Conservation (phyloP, 1,140 invertebrate genomes). For the Drosophila takahashii region DNA sequence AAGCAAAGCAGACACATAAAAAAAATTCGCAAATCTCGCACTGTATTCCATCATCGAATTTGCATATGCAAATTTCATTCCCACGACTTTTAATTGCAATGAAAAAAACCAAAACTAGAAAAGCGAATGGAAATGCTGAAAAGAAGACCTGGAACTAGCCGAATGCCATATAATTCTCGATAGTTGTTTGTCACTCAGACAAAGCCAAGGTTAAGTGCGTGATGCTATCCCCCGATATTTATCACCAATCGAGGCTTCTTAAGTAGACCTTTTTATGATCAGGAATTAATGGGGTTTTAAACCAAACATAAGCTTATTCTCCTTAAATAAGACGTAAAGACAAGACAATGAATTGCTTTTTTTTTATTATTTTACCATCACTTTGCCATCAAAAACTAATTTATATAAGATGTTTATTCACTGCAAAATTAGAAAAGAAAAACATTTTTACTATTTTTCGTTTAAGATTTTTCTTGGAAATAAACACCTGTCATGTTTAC, state of each 20-base stretch:
- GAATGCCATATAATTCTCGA: conserved; percentile 50
- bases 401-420: neutral
- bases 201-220: conserved; percentile 23
- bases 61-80: conserved; percentile 78
- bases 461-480: neutral
- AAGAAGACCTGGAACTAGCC: conserved; percentile 53
- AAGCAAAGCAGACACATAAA: conserved; percentile 22
- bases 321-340: neutral
- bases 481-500: conserved; percentile 1
- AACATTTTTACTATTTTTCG: neutral
- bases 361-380: neutral
- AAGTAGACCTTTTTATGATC: neutral
- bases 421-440: neutral
- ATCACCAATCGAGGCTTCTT: conserved; percentile 34
- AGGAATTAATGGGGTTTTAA: neutral
- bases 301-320: neutral
- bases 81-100: conserved; percentile 74
- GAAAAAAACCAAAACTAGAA: conserved; percentile 38
- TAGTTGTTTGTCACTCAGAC: conserved; percentile 31
- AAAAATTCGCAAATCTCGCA: conserved; percentile 51
- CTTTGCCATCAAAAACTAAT: neutral
- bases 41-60: conserved; percentile 54
- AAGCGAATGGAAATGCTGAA: conserved; percentile 25
- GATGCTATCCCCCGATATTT: conserved; percentile 27
- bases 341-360: conserved; percentile 2